Evolutionary conservation across 2,113 vertebrate genomes (phyloP).

Genomic region (Colaptes auratus): DNA sequence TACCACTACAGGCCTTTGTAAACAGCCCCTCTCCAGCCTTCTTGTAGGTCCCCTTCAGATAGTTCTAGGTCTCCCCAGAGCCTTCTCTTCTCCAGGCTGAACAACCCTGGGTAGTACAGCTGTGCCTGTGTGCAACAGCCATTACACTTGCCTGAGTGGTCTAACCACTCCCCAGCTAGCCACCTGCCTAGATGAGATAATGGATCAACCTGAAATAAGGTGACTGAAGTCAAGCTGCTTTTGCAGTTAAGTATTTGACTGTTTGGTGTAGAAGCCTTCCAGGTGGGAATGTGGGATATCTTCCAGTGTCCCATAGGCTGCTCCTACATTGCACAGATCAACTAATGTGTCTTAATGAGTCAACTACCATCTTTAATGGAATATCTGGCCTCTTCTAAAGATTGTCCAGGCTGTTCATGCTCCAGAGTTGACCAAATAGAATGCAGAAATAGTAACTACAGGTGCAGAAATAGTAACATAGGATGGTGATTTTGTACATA

Average conservation of each 20-base stretch:
- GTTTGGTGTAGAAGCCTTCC: background rate
- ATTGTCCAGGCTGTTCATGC: background rate
- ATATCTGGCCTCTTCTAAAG: background rate
- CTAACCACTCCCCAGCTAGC: background rate
- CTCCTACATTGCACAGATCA: background rate
- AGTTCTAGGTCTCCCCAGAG: too few relatives aligned
- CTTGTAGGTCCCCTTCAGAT: too few relatives aligned
- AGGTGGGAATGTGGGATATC: background rate
- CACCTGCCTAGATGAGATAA: background rate
- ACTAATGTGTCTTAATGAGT: background rate
- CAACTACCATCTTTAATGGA: background rate
- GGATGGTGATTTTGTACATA: background rate
- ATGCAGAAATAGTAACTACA: background rate
- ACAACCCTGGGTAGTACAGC: background rate
- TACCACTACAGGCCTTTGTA: too few relatives aligned
- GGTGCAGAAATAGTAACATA: background rate
- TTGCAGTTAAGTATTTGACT: background rate
- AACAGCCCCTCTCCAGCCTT: too few relatives aligned
- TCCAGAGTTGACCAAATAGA: background rate
- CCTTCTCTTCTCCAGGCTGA: background rate
- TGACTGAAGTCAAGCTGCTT: background rate
- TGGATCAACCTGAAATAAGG: background rate
- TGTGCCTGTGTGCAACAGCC: background rate
- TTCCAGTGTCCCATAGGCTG: background rate
- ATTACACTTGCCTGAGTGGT: background rate